A percentile compares a stretch with the other conserved stretches of the same genome.
Evolutionary conservation across 1,140 invertebrate species (phyloP).

Genomic region (Zaprionus vittiger): DNA sequence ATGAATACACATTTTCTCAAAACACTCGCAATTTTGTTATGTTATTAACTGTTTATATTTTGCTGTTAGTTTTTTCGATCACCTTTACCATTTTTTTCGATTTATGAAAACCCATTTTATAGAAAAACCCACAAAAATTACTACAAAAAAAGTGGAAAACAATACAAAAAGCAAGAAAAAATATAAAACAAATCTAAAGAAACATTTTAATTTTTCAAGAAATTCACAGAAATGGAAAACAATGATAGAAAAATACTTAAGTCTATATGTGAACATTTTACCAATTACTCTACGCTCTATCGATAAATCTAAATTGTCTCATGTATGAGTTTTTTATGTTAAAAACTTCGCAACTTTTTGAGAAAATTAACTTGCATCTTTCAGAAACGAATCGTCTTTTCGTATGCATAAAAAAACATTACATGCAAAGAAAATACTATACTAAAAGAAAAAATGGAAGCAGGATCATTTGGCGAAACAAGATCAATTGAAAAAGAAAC

Average conservation of each 20-base stretch:
- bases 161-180: constrained; percentile 12
- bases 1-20: constrained; percentile 49
- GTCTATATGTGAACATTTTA: constrained; percentile 37
- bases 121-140: constrained; percentile 24
- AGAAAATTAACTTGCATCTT: constrained; percentile 70
- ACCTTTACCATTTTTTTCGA: constrained; percentile 9
- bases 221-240: constrained; percentile 14
- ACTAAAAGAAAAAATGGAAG: constrained; percentile 68
- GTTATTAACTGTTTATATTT: constrained; percentile 4
- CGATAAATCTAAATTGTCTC: constrained; percentile 44
- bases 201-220: constrained; percentile 18
- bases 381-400: constrained; percentile 40
- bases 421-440: constrained; percentile 41
- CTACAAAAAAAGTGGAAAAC: constrained; percentile 43
- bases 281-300: constrained; percentile 59
- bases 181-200: constrained; percentile 13
- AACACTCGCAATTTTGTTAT: constrained; percentile 30
- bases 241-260: constrained; percentile 46
- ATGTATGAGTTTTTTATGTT: constrained; percentile 50
- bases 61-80: constrained; percentile 6
- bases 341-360: constrained; percentile 64
- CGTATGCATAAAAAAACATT: constrained; percentile 34
- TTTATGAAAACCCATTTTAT: constrained; percentile 19
- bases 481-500: constrained; percentile 26
- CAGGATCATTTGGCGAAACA: constrained; percentile 74